phyloP scores from a whole-genome alignment of 2,888 invertebrate species.

The Agriopis leucophaearia region DNA sequence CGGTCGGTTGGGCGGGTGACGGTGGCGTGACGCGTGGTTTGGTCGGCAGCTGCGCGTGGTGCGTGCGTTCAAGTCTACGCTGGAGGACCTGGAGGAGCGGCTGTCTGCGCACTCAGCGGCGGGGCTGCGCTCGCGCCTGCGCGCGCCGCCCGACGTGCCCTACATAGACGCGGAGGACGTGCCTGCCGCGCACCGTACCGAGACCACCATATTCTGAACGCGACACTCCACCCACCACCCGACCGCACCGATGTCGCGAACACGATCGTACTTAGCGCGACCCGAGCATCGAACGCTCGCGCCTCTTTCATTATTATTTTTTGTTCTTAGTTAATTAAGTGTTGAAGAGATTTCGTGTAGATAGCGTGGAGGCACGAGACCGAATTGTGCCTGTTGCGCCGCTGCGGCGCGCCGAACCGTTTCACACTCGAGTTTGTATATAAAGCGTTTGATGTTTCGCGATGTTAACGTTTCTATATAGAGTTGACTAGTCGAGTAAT shows the following conservation, averaged over 20 bases:
- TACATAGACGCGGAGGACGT: constrained; percentile 91
- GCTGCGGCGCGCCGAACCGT: constrained; percentile 51
- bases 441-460: constrained; percentile 60
- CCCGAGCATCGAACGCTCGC: constrained; percentile 20
- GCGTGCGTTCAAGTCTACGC: constrained; percentile 99
- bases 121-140: constrained; percentile 94
- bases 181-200: constrained; percentile 70
- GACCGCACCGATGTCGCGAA: constrained; percentile 37
- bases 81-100: constrained; percentile 99
- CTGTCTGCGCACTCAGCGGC: constrained; percentile 99
- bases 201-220: constrained; percentile 78
- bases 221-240: constrained; percentile 47
- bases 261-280: constrained; percentile 65
- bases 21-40: constrained; percentile 53
- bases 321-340: constrained; percentile 66
- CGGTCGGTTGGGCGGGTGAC: constrained; percentile 30
- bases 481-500: constrained; percentile 56
- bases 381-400: constrained; percentile 68
- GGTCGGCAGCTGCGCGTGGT: constrained; percentile 99
- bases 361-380: constrained; percentile 56
- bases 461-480: constrained; percentile 52
- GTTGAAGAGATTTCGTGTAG: constrained; percentile 65
- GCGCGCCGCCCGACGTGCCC: constrained; percentile 93
- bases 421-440: constrained; percentile 53
- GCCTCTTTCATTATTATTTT: constrained; percentile 19